Evolutionary conservation across 2,113 vertebrate genomes (phyloP), one percentile per base, ranked within the genome.

Genomic region (Oryzias melastigma): DNA sequence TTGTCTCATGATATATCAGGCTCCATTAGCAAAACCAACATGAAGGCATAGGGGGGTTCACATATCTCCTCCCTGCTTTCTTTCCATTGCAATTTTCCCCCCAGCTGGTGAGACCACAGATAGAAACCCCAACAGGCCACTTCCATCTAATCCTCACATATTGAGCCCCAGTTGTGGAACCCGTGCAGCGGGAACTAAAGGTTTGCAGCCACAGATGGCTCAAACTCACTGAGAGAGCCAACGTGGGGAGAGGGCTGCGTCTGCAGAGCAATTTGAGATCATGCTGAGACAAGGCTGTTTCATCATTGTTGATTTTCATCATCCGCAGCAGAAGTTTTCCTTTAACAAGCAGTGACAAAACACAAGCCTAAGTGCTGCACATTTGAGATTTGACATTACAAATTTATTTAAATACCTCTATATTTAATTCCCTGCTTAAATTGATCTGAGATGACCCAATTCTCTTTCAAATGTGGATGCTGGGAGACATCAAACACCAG

Each of bases 361-460:
- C 42, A 27, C 5, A 51, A 56, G 53, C 29, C 70, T 40, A 18
- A 22, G 47, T 65, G 51, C 52, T 25, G 19, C 45, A 55, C 47
- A 66, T 65, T 47, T 47, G 27, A 71, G 41, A 69, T 20, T 42
- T 12, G 35, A 51, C 45, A 48, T 63, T 45, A 55, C 12, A 55
- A 66, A 72, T 72, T 52, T 40, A 84, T 78, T 52, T 51, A 43
- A 24, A 52, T 55, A 43, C 51, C 63, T 74, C 62, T 58, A 56
- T 84, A 69, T 84, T 64, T 67, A 50, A 75, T 67, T 75, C 27
- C 43, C 19, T 48, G 52, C 52, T 71, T 58, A 51, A 65, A 66
- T 65, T 62, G n/a, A 57, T 71, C 51, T 49, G 44, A 65, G 67
- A 73, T 67, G 73, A 71, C 65, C 75, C 51, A 77, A 82, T 73